phyloP scores from a whole-genome alignment of 2,113 vertebrate genomes.

The Dromiciops gliroides region DNA sequence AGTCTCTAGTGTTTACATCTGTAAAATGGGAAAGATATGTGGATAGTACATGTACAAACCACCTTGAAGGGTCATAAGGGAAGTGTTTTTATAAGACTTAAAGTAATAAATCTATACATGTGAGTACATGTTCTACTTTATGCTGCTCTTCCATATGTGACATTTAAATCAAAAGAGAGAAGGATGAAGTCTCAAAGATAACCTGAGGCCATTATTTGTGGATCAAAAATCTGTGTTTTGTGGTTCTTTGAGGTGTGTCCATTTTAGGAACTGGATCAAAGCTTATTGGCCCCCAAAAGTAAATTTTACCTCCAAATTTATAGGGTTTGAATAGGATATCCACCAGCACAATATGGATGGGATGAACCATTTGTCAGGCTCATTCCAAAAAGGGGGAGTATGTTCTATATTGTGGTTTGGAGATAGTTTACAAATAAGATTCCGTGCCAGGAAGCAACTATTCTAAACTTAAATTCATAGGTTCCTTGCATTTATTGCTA shows the following conservation, averaged over 20 bases:
- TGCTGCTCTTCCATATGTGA: not conserved
- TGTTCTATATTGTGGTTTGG: not conserved
- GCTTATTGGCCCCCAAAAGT: not conserved
- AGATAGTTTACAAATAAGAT: not conserved
- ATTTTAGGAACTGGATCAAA: not conserved
- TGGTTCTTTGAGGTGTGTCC: not conserved
- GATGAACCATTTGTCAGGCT: not conserved
- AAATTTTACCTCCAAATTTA: not conserved
- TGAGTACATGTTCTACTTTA: not conserved
- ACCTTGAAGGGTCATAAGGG: not conserved
- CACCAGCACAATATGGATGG: not conserved
- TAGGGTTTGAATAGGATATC: not conserved
- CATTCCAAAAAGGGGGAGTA: not conserved
- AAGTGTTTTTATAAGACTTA: not conserved
- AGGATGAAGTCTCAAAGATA: not conserved
- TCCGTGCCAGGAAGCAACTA: not conserved
- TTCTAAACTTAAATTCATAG: not conserved
- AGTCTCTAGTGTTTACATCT: not conserved
- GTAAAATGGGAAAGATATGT: not conserved
- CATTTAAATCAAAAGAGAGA: not conserved
- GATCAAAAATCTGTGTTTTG: not conserved
- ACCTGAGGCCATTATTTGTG: not conserved
- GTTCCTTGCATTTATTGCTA: not conserved
- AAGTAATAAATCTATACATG: not conserved
- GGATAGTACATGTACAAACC: not conserved